Base-by-base conservation (phyloP, 2,888 invertebrate genomes). In the Diaperis boleti region DNA sequence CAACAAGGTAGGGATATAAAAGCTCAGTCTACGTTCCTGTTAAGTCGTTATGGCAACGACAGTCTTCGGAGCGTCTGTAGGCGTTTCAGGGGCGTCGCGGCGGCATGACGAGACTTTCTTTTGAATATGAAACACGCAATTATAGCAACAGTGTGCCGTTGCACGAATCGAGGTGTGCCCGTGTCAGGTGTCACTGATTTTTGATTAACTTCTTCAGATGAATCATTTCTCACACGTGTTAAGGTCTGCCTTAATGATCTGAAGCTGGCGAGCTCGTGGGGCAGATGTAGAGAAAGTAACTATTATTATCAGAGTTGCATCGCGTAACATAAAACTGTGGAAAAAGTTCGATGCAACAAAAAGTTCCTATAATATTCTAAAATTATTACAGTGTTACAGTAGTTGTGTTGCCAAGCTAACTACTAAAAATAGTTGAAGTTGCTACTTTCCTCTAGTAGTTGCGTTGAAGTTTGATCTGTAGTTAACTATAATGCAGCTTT, bases 41-140 rank as follows among this genome's bases (percentile, higher is more conserved):
- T 56, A 49, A 59, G 65, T 62, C 65, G 65, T 65, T 65, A 65
- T 65, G 59, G 65, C 62, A 65, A 65, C 65, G 61, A 20, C 45
- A 33, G 65, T 65, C 65, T 65, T 62, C 42, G 45, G 65, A 59
- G 65, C 49, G 65, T 65, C 62, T 59, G 57, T 56, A 56, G 39
- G 47, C 29, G 50, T 56, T 50, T 44, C 64, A 33, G 14, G 52
- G 49, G 59, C 62, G 59, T 63, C 62, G 59, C 56, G 65, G 54
- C 61, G 62, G 54, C 61, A 56, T 35, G 55, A 49, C 44, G 20
- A 39, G 33, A 50, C 56, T 62, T 62, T 39, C 31, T 42, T 39
- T 57, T 44, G 42, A 49, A 41, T 56, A 42, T 37, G 44, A 57
- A 50, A 57, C 57, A 52, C 39, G 44, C 60, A 64, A 60, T 60